phyloP scores from a whole-genome alignment of 2,797 vertebrate species.

The Etheostoma perlongum region DNA sequence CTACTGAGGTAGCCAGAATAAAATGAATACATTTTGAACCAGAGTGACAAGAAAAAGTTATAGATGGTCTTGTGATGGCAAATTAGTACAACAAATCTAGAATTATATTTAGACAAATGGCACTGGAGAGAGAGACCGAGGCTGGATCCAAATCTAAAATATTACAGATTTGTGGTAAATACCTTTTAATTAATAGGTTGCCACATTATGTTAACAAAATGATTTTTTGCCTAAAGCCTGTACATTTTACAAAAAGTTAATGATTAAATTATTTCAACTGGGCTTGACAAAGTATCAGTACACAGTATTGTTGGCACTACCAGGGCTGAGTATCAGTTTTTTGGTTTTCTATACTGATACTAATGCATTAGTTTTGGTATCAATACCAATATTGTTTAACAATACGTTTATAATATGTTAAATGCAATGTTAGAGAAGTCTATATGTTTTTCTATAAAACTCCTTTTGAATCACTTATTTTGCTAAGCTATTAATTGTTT shows the following conservation, averaged over 20 bases:
- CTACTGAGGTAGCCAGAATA: constrained; percentile 19
- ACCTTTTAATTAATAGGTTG: constrained; percentile 7
- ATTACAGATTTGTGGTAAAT: constrained; percentile 22
- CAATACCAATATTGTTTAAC: not conserved
- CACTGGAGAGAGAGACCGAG: not conserved
- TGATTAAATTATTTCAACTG: not conserved
- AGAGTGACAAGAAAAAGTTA: constrained; percentile 26
- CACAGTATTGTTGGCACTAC: not conserved
- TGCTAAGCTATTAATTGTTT: not conserved
- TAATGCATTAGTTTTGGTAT: not conserved
- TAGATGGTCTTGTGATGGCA: constrained; percentile 5
- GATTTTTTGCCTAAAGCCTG: not conserved
- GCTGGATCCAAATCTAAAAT: constrained; percentile 7
- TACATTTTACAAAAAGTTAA: not conserved
- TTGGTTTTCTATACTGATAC: not conserved
- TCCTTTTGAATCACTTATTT: not conserved
- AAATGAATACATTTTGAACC: constrained; percentile 37
- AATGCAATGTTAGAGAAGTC: not conserved
- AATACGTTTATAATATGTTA: not conserved
- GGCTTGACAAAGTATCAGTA: not conserved
- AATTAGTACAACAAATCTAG: constrained; percentile 38
- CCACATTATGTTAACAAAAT: constrained; percentile 1
- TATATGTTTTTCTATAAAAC: not conserved
- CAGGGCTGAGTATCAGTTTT: not conserved
- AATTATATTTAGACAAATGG: constrained; percentile 9